Base-by-base conservation (phyloP, 64 coral and sea anemone genomes). In the Catalaphyllia jardinei region DNA sequence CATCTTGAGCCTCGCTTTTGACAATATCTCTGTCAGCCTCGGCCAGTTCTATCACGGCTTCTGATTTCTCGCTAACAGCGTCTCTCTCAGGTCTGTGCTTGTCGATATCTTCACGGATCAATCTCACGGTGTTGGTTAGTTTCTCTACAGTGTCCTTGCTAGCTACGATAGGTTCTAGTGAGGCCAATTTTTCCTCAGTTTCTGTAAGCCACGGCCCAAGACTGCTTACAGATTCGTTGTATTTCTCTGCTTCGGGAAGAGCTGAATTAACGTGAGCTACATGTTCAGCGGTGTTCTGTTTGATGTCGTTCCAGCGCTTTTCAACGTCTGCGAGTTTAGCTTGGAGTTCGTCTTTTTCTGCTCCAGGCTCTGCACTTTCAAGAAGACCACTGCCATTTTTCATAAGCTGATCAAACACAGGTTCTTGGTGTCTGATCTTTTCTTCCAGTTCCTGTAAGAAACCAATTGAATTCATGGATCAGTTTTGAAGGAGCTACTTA, bases 321-420 rank as follows among this genome's bases (percentile, higher is more conserved):
- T 90, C 91, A 4, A 78, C 29, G 20, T 99, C 88, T 63, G 90
- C 79, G n/a, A 99, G 83, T 91, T 99, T 95, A 29, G 79, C 78
- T 17, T 88, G 63, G 64, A 99, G 54, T 71, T 91, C 78, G 28
- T 99, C 94, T 86, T 87, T 86, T 63, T 99, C 97, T 12, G 94
- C 31, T 16, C 97, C 97, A 89, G 97, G 91, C 42, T 99, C 97
- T 29, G 91, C 88, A 65, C 86, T 93, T 50, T 99, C 97, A 31
- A 99, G 52, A 51, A 99, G 86, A 39, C 91, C 83, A 33, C 85
- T 79, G 64, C 97, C 91, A 31, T 76, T 93, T 91, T 86, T 93
- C 76, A 95, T 73, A 17, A 99, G 87, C 64, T 99, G 97, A 12
- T 99, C 88, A 71, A 88, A 92, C 17, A 92, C 91, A 16, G 91